Evolutionary conservation across 2,888 invertebrate species (phyloP), one percentile per base, ranked within the genome.

Genomic region (Nomada hirtipes): DNA sequence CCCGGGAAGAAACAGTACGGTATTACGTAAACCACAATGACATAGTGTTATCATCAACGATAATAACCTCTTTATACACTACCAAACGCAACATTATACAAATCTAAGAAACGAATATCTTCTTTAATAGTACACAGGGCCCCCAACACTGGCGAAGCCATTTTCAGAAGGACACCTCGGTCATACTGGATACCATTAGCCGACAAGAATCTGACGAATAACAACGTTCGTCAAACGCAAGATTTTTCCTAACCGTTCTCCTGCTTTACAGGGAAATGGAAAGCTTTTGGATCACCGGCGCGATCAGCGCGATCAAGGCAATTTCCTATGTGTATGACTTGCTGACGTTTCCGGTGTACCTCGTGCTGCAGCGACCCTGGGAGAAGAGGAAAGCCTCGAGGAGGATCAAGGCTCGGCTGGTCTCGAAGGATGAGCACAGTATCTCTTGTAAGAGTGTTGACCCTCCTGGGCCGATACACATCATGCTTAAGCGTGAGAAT

Each of bases 331-430:
- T 98, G 87, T 98, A 97, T 95, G 98, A 99, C 94, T 95, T 98
- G 91, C 95, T 99, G 92, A 98, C 98, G 82, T 97, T 98, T 94
- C 98, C 99, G 82, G 96, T 98, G 44, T 98, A 98, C 94, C 96
- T 98, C 91, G 94, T 98, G 84, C 94, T 97, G 86, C 98, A 98
- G 94, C 95, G 97, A 91, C 98, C 98, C 81, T 98, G 98, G 98
- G 96, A 96, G 93, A 96, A 96, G 92, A 95, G 97, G 87, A 96
- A 96, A 82, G 95, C 97, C 78, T 96, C 97, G 64, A 95, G 97
- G 86, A 95, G 97, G 91, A 95, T 97, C 87, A 98, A 98, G 96
- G 97, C 98, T 15, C 96, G 96, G 90, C 94, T 96, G 84, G 95
- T 97, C 67, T 94, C 95, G 75, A 95, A 95, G 81, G 96, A 96